Evolutionary conservation across 2,113 vertebrate species (phyloP).

Genomic region (Sebastes schlegelii): DNA sequence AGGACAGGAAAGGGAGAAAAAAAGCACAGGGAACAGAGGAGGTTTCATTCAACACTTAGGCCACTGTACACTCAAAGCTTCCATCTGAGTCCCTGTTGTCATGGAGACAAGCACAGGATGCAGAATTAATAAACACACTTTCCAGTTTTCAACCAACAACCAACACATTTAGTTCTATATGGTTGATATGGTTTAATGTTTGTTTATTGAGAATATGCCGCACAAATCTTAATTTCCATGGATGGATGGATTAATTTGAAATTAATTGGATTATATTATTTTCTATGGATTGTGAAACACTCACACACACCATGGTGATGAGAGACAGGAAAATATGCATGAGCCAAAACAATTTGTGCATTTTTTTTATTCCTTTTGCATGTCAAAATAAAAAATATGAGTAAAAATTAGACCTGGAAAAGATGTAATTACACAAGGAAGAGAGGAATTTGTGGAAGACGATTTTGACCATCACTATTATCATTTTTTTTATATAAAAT

Average conservation of each 20-base stretch:
- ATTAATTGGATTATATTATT: neutral
- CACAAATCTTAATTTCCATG: neutral
- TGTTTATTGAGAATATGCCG: neutral
- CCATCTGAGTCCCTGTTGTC: conserved; percentile 46
- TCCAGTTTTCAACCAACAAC: neutral
- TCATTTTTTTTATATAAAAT: no score
- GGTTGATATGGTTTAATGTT: neutral
- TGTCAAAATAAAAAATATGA: neutral
- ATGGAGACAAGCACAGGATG: conserved; percentile 47
- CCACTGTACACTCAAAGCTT: conserved; percentile 27
- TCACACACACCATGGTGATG: neutral
- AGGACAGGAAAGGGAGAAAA: neutral
- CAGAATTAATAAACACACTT: neutral
- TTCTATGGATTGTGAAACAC: neutral
- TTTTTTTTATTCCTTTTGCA: neutral
- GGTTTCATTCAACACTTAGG: conserved; percentile 19
- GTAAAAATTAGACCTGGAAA: neutral
- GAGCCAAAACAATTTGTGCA: neutral
- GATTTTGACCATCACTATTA: neutral
- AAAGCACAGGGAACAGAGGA: neutral
- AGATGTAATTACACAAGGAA: neutral
- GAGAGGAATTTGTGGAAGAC: neutral
- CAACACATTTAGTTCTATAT: neutral
- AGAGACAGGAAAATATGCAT: no score
- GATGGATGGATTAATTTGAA: neutral